Evolutionary conservation across 1,140 invertebrate species (phyloP).

Genomic region (Teleogryllus occipitalis): DNA sequence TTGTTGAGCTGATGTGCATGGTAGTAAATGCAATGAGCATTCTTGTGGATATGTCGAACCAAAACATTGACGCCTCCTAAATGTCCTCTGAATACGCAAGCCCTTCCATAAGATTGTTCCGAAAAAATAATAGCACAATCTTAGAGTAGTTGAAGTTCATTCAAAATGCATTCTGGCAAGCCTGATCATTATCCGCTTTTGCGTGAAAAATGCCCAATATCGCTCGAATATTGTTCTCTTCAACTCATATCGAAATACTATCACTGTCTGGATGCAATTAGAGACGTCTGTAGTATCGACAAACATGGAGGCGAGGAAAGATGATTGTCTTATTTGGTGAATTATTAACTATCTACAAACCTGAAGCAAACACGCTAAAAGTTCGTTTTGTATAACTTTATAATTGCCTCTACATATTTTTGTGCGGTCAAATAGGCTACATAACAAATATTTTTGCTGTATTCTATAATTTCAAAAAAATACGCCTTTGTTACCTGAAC

Average conservation of each 20-base stretch:
- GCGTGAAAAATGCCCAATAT: background rate
- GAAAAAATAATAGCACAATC: too few species aligned
- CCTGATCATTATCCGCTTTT: too few species aligned
- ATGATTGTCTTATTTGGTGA: background rate
- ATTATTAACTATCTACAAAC: background rate
- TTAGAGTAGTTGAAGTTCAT: too few species aligned
- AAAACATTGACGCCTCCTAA: background rate
- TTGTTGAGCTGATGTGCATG: background rate
- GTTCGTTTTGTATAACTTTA: background rate
- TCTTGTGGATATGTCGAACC: background rate
- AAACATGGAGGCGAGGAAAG: background rate
- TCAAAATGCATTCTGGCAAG: too few species aligned
- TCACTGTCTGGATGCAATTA: background rate
- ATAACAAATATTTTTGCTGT: background rate
- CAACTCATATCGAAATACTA: slow-evolving; percentile 4
- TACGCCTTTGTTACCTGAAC: background rate
- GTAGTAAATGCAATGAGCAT: background rate
- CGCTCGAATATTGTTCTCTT: background rate
- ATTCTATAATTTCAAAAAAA: background rate
- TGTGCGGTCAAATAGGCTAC: background rate
- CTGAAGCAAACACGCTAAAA: background rate
- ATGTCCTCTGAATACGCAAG: background rate
- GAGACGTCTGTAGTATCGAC: background rate
- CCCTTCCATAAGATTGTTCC: background rate
- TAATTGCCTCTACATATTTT: background rate